Evolutionary conservation across 30 jellyfish, hydroid and myxozoan genomes (phyloP).

Genomic region (Hydractinia symbiolongicarpus): DNA sequence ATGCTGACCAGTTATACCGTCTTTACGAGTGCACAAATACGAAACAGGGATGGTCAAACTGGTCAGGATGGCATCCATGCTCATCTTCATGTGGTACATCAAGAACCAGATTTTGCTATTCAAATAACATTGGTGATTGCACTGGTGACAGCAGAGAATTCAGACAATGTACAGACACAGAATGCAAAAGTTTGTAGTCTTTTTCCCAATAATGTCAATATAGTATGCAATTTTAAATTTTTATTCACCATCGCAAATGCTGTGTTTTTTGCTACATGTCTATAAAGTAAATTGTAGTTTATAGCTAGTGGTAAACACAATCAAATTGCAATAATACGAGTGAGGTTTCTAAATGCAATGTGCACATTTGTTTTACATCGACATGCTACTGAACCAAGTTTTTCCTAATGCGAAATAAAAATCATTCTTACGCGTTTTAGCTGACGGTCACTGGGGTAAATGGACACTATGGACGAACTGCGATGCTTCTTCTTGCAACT

Average conservation of each 20-base stretch:
- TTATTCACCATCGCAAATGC: too few species aligned
- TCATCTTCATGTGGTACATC: slow-evolving; percentile 23
- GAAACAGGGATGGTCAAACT: slow-evolving; percentile 24
- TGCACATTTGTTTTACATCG: too few species aligned
- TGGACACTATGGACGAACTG: slow-evolving; percentile 2
- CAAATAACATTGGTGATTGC: slow-evolving; percentile 25
- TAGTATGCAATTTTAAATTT: too few species aligned
- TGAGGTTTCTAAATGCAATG: too few species aligned
- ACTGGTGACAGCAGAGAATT: slow-evolving; percentile 33
- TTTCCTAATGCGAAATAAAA: too few species aligned
- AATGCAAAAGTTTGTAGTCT: slow-evolving; percentile 41
- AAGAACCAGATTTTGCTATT: slow-evolving; percentile 50
- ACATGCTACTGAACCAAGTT: too few species aligned
- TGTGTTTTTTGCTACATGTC: too few species aligned
- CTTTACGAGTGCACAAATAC: slow-evolving; percentile 42
- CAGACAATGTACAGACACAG: slow-evolving; percentile 35
- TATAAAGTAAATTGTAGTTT: too few species aligned
- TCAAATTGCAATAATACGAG: too few species aligned
- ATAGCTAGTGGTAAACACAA: too few species aligned
- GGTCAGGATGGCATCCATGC: slow-evolving; percentile 67
- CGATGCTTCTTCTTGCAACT: background rate
- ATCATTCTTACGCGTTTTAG: background rate
- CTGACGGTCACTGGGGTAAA: slow-evolving; percentile 13
- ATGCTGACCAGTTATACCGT: slow-evolving; percentile 28
- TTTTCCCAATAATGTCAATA: too few species aligned